Base-by-base conservation (phyloP, 64 coral and sea anemone species). In the Montipora capricornis region DNA sequence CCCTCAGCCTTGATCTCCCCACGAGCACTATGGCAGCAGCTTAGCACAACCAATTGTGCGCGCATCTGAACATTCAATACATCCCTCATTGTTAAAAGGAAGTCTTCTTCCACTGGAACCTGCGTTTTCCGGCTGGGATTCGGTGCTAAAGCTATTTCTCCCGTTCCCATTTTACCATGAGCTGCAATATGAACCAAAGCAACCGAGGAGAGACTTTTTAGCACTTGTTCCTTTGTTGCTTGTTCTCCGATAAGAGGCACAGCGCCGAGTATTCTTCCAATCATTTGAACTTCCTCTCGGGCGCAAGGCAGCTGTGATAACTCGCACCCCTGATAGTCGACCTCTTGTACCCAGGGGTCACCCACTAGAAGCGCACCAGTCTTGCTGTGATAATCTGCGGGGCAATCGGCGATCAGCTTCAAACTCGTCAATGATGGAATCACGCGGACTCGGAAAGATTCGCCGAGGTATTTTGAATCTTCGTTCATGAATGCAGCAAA, bases 1-100 rank as follows among this genome's bases (percentile, higher is more conserved):
- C 89, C 89, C 24, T 90, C 89, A 19, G 89, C 17, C 6, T 81
- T 90, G n/a, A 73, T 90, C 5, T 90, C 60, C 3, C 77, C 77
- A 47, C 76, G 53, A 53, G 52, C 89, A 47, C 89, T 90, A 19
- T 76, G 87, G 49, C 89, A 90, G 77, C 75, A 90, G 10, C 76
- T 81, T 1, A 90, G 77, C 17, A 80, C 89, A 8, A 80, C 77
- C 15, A 90, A 44, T 29, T 59, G 20, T 48, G 89, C 76, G 4
- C 64, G 57, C 26, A 90, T 29, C 77, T 46, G 14, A 70, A 57
- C 44, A 22, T 46, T 49, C 29, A 78, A 59, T 22, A 62, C 61
- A 19, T 79, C 88, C 1, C 6, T 80, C 2, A 90, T 90, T 78
- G 88, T 90, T 20, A 90, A 45, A 66, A 90, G 20, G 24, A 37